phyloP scores from a whole-genome alignment of 2,888 invertebrate species.

The Melikaiella ostensackeni region DNA sequence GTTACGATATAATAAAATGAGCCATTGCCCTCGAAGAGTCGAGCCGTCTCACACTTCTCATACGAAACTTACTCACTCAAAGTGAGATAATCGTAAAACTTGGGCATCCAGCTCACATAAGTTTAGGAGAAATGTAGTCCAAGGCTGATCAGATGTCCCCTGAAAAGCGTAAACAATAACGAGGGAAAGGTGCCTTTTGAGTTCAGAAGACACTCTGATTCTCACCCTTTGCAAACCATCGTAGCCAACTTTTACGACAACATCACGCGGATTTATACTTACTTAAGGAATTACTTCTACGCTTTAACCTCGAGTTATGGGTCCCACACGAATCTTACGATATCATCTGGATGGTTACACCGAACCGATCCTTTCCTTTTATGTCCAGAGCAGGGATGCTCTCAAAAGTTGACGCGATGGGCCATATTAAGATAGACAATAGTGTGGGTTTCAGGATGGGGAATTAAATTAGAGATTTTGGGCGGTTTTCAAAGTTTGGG shows the following conservation, averaged over 20 bases:
- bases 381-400: neutral
- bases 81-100: slow-evolving; percentile 65
- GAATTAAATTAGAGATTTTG: neutral
- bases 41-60: slow-evolving; percentile 29
- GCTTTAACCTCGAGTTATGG: slow-evolving; percentile 55
- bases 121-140: slow-evolving; percentile 47
- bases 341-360: slow-evolving; percentile 48
- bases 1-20: slow-evolving; percentile 72
- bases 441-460: neutral
- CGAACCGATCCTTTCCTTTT: slow-evolving; percentile 19
- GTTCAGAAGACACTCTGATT: slow-evolving; percentile 24
- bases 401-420: neutral
- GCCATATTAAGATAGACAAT: neutral
- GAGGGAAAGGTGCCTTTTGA: slow-evolving; percentile 35
- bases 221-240: slow-evolving; percentile 38
- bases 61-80: neutral
- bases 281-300: slow-evolving; percentile 70
- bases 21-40: slow-evolving; percentile 54
- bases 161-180: neutral
- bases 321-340: slow-evolving; percentile 51
- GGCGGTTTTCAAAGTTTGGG: too few species aligned
- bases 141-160: slow-evolving; percentile 30
- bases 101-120: slow-evolving; percentile 66
- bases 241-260: slow-evolving; percentile 70
- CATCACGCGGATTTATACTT: slow-evolving; percentile 76